Evolutionary conservation across 2,888 invertebrate species (phyloP).

Genomic region (Ormyrus thymus): DNA sequence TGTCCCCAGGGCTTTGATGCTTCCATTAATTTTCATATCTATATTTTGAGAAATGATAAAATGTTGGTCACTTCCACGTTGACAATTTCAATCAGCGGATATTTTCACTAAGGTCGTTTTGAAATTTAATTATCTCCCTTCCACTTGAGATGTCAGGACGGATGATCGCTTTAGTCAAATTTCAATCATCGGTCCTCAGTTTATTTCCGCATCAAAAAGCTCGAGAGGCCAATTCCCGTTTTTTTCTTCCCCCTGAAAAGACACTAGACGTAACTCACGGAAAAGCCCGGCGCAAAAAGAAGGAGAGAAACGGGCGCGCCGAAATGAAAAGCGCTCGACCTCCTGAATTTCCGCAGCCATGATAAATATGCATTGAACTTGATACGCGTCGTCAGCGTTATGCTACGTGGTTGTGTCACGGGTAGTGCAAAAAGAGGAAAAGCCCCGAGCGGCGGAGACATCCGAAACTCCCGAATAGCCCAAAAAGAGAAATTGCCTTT

Average conservation of each 20-base stretch:
- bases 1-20: too few species aligned
- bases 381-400: conserved; percentile 42
- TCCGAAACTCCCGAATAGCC: too few species aligned
- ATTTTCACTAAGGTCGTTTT: too few species aligned
- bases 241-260: conserved; percentile 2
- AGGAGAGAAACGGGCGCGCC: conserved; percentile 4
- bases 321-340: conserved; percentile 29
- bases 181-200: not conserved
- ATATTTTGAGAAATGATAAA: too few species aligned
- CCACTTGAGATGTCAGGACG: too few species aligned
- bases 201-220: not conserved
- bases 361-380: conserved; percentile 52
- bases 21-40: too few species aligned
- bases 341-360: conserved; percentile 35
- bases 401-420: not conserved
- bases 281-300: not conserved
- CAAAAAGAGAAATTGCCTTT: too few species aligned
- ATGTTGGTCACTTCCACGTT: too few species aligned
- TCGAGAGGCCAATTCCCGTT: not conserved
- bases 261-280: not conserved
- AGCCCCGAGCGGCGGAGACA: not conserved
- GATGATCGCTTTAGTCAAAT: too few species aligned
- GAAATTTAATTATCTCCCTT: too few species aligned
- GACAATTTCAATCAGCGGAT: too few species aligned
- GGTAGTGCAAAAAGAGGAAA: not conserved